Evolutionary conservation across 2,113 vertebrate species (phyloP).

Genomic region (Heterochromis multidens): DNA sequence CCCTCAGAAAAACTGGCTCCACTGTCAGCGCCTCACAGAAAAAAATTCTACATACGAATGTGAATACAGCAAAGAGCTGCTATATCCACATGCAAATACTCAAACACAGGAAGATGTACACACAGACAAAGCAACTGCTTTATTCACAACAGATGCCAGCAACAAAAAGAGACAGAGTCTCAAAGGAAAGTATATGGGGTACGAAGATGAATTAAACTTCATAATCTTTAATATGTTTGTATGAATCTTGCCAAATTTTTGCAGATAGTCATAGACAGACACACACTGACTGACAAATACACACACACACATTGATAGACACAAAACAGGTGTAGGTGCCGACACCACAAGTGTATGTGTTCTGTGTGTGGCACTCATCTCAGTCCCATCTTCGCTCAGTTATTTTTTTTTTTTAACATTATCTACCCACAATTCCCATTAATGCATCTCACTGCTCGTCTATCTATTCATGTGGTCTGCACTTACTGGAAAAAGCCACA

Average conservation of each 20-base stretch:
- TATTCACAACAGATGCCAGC: not conserved
- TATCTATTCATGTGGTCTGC: constrained; percentile 42
- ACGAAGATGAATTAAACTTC: not conserved
- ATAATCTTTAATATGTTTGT: not conserved
- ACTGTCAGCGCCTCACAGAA: not conserved
- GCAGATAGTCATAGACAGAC: not conserved
- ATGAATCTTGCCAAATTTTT: not conserved
- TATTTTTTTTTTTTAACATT: not conserved
- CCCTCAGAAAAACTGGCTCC: not conserved
- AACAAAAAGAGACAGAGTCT: not conserved
- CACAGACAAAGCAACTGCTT: not conserved
- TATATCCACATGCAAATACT: constrained; percentile 48
- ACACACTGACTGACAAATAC: not conserved
- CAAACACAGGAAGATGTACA: not conserved
- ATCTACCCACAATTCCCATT: constrained; percentile 15
- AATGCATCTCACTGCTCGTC: not conserved
- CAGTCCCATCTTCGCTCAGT: not conserved
- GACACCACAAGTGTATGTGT: not conserved
- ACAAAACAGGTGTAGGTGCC: constrained; percentile 10
- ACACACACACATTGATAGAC: not conserved
- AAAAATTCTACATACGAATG: constrained; percentile 27
- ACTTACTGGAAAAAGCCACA: constrained; percentile 61
- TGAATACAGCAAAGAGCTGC: constrained; percentile 45
- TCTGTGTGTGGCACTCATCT: not conserved
- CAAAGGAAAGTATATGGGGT: not conserved